Conservation (phyloP, 1,140 invertebrate species). For the Magallana angulata region DNA sequence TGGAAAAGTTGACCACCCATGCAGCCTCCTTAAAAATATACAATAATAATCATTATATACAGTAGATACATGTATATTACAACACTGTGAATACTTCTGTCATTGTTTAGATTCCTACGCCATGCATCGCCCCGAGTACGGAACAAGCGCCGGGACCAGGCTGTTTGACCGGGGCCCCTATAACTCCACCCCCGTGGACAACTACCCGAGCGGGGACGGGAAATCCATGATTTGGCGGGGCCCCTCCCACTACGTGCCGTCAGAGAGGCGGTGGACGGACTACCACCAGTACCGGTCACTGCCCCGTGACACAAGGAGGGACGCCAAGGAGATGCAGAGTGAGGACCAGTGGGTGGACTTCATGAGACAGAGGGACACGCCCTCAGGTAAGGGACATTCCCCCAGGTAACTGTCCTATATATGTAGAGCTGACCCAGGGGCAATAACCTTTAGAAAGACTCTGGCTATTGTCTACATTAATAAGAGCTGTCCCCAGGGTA, state of each 20-base stretch:
- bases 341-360: slow-evolving; percentile 73
- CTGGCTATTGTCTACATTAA: no score
- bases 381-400: slow-evolving; percentile 69
- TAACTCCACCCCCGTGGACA: slow-evolving; percentile 67
- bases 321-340: slow-evolving; percentile 71
- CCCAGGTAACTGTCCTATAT: slow-evolving; percentile 56
- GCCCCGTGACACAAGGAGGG: slow-evolving; percentile 64
- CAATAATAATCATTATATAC: no score
- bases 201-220: slow-evolving; percentile 67
- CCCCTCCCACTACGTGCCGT: slow-evolving; percentile 65
- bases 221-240: slow-evolving; percentile 66
- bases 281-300: slow-evolving; percentile 66
- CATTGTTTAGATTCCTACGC: neutral
- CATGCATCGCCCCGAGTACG: slow-evolving; percentile 56
- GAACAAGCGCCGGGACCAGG: slow-evolving; percentile 50
- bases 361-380: slow-evolving; percentile 69
- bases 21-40: no score
- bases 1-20: no score
- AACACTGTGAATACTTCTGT: neutral
- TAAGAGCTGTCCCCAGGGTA: no score
- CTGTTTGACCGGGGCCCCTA: slow-evolving; percentile 61
- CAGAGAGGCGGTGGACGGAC: slow-evolving; percentile 66
- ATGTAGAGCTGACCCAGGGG: no score
- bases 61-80: neutral
- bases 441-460: no score